phyloP scores from a whole-genome alignment of 2,113 vertebrate genomes.

The Erythrocercus mccallii region DNA sequence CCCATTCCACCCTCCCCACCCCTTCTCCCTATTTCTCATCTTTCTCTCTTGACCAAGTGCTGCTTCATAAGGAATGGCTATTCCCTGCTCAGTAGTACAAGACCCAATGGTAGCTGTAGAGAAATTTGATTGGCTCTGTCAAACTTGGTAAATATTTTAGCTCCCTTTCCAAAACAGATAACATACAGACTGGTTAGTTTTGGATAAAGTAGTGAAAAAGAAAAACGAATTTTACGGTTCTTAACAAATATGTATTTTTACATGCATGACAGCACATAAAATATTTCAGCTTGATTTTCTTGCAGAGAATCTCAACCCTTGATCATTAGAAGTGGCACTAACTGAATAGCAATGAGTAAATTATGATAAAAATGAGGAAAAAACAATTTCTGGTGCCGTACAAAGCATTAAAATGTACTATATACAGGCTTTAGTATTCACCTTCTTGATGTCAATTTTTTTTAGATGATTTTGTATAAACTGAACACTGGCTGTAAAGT shows the following conservation, averaged over 20 bases:
- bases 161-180: background rate
- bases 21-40: background rate
- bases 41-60: background rate
- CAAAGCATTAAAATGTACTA: background rate
- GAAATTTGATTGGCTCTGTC: background rate
- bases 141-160: background rate
- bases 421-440: conserved; percentile 19
- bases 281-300: background rate
- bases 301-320: background rate
- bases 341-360: background rate
- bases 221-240: background rate
- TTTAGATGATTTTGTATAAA: conserved; percentile 81
- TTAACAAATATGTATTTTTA: background rate
- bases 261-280: background rate
- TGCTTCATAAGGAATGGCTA: background rate
- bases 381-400: background rate
- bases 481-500: conserved; percentile 76
- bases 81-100: background rate
- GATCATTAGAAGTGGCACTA: background rate
- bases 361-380: background rate
- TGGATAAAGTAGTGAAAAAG: background rate
- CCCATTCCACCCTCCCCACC: too few relatives aligned
- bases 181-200: background rate
- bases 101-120: background rate
- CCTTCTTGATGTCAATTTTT: conserved; percentile 77